These are phyloP conservation scores for Mormyrus iriodes DNA, from an alignment of 2,113 vertebrate genomes.

Conservation along the genomic window DNA sequence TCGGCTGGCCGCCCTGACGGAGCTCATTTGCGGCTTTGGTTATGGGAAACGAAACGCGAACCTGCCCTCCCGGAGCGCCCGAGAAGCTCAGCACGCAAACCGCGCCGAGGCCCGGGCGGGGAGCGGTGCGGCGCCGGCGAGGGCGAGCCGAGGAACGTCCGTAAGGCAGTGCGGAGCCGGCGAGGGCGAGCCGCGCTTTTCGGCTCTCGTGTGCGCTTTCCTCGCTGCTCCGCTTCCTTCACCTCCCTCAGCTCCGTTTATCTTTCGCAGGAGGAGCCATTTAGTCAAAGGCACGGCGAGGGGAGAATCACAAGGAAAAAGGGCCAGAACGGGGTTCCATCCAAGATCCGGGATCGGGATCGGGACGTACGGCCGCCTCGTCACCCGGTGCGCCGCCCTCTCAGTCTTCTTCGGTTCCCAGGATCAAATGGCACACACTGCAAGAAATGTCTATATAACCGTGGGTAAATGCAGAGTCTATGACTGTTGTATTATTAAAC, in stretches of 20 bases:
- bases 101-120: no score
- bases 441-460: neutral
- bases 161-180: constrained; percentile 38
- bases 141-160: constrained; percentile 45
- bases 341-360: neutral
- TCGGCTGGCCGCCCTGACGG: constrained; percentile 97
- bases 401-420: neutral
- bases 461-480: neutral
- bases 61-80: constrained; percentile 54
- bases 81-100: constrained; percentile 27
- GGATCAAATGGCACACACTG: neutral
- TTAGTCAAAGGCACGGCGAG: constrained; percentile 60
- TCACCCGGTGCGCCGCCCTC: neutral
- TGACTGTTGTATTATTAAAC: neutral
- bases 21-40: constrained; percentile 93
- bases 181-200: constrained; percentile 36
- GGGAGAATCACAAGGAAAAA: constrained; percentile 48
- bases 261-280: constrained; percentile 94
- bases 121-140: constrained; percentile 37
- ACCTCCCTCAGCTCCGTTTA: constrained; percentile 62
- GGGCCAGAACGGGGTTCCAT: neutral
- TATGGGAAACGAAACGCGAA: constrained; percentile 55
- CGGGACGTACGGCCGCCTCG: neutral
- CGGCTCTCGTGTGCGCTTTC: constrained; percentile 39
- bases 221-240: constrained; percentile 46